These are phyloP conservation scores for Psammodynastes pulverulentus DNA, from an alignment of 2,113 vertebrate genomes.

Conservation along the genomic window DNA sequence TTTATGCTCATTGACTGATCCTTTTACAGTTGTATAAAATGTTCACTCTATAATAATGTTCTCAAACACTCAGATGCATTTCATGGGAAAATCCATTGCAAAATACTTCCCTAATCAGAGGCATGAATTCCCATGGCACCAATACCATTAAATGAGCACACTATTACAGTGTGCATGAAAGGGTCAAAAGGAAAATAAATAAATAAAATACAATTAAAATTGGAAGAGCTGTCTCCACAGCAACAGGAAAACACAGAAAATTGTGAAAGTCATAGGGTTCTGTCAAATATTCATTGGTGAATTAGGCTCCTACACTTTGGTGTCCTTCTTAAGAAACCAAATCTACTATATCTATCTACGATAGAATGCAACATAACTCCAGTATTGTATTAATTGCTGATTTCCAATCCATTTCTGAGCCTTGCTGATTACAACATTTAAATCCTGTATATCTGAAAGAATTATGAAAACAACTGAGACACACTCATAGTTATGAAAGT, in stretches of 20 bases:
- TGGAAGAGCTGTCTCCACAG: neutral
- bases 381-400: neutral
- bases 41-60: neutral
- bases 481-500: neutral
- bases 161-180: constrained; percentile 2
- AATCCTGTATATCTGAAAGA: neutral
- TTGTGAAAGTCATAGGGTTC: neutral
- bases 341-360: neutral
- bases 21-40: constrained; percentile 3
- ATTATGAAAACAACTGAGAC: neutral
- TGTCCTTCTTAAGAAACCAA: neutral
- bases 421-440: neutral
- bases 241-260: neutral
- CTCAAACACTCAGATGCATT: constrained; percentile 13
- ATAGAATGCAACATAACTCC: neutral
- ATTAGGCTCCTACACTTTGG: neutral
- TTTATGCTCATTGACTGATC: constrained; percentile 10
- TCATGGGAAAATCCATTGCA: constrained; percentile 17
- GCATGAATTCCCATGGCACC: constrained; percentile 6
- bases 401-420: neutral
- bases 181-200: neutral
- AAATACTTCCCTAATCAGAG: constrained; percentile 14
- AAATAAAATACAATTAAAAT: neutral
- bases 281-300: neutral
- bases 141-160: neutral